Conservation (phyloP, 2,888 invertebrate species). For the Eristalis tenax region DNA sequence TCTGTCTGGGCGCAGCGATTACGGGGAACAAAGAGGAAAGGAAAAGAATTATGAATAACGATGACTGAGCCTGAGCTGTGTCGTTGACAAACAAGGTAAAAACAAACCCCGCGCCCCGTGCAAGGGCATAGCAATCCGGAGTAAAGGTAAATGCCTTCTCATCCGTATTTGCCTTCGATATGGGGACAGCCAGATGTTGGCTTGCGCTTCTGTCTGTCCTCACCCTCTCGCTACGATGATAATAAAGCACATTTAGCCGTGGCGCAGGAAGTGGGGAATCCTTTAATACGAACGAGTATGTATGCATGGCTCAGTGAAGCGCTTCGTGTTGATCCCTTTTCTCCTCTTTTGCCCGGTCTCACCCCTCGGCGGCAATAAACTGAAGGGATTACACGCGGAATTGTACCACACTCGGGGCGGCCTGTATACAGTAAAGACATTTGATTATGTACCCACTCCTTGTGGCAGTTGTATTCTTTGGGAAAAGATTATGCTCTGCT, state of each 20-base stretch:
- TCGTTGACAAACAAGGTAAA: constrained; percentile 52
- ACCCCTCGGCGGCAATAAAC: constrained; percentile 35
- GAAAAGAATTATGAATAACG: constrained; percentile 51
- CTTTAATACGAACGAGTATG: constrained; percentile 6
- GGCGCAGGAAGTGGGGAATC: constrained; percentile 18
- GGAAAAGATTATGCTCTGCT: not conserved
- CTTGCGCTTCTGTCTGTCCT: constrained; percentile 1
- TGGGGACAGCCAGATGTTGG: not conserved
- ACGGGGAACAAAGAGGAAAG: not conserved
- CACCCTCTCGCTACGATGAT: constrained; percentile 23
- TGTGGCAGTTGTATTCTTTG: constrained; percentile 1
- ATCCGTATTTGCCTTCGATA: constrained; percentile 44
- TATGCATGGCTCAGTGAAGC: constrained; percentile 25
- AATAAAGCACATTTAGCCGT: constrained; percentile 50
- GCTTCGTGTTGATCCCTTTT: constrained; percentile 16
- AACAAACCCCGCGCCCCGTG: not conserved
- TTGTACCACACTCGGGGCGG: not conserved
- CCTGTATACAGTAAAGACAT: constrained; percentile 32
- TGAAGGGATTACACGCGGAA: constrained; percentile 42
- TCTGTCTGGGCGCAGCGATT: not conserved
- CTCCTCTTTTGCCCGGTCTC: not conserved
- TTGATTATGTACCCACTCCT: constrained; percentile 39
- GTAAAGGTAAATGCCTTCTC: constrained; percentile 38
- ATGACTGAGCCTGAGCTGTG: constrained; percentile 28
- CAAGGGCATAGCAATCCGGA: not conserved